Base-by-base conservation (phyloP, 2,888 invertebrate species). In the Prosopocoilus inquinatus region DNA sequence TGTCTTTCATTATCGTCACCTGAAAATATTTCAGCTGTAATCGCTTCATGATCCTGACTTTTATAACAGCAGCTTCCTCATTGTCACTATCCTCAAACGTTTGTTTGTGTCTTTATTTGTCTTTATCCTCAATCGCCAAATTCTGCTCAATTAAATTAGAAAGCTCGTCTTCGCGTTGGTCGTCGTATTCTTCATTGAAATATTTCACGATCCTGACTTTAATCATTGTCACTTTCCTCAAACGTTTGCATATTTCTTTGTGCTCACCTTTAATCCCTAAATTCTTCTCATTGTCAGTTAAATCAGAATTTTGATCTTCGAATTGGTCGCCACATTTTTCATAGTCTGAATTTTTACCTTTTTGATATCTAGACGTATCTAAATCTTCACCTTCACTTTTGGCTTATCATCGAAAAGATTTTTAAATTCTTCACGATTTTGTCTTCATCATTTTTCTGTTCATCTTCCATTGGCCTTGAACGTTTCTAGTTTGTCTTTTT, bases 231-330 rank as follows among this genome's bases (percentile, higher is more conserved):
- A 95, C 84, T 32, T 90, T 82, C 60, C 89, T 82, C 58, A 95
- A 80, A 57, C 95, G 86, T 73, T 93, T 94, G 67, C 95, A 95
- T 81, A 93, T 93, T 75, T 91, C 84, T 74, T n/a, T n/a, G n/a
- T 87, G 78, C 74, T 91, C 89, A 60, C 96, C 90, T 85, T 96
- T 96, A 1, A 94, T 91, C 60, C 98, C 98, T 70, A 96, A 84
- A 84, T 99, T 98, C 77, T 97, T 98, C 75, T n/a, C n/a, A n/a
- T n/a, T n/a, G n/a, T 98, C 96, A 67, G 99, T 88, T 39, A 99
- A 83, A 75, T 97, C 98, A 75, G 96, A 95, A 82, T 99, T 99
- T 70, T 99, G 99, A 72, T 99, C 98, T 75, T 97, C 96, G 13
- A 99, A 79, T 50, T 96, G 83, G 74, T 96, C 96, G 78, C 94